Conservation (phyloP, 2,113 vertebrate species). For the Tenrec ecaudatus region DNA sequence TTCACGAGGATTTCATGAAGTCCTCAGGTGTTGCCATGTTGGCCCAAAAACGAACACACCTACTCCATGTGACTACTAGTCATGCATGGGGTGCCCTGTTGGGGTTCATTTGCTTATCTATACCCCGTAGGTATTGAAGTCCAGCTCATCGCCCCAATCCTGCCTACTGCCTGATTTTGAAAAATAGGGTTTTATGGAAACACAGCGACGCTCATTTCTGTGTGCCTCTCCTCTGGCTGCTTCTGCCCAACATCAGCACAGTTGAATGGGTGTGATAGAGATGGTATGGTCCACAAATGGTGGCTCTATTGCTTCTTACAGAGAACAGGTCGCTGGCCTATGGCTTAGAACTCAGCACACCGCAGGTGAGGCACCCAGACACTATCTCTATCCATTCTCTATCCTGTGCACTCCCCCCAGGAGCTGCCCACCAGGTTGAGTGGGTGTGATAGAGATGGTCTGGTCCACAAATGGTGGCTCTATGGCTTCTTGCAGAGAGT, state of each 20-base stretch:
- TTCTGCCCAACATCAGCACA: not conserved
- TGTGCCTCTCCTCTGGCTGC: not conserved
- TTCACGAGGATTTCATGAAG: slow-evolving; percentile 38
- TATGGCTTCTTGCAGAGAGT: too few relatives aligned
- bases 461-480: too few relatives aligned
- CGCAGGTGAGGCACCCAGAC: too few relatives aligned
- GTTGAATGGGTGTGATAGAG: not conserved
- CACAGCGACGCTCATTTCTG: not conserved
- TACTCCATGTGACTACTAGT: not conserved
- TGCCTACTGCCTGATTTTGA: not conserved
- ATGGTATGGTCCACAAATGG: not conserved
- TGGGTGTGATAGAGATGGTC: too few relatives aligned
- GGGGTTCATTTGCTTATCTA: not conserved
- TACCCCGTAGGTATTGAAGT: not conserved
- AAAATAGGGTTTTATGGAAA: not conserved
- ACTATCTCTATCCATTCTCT: not conserved
- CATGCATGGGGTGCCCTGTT: not conserved
- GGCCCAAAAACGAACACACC: not conserved
- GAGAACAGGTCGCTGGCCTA: not conserved
- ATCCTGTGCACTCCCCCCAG: not conserved
- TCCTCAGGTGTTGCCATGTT: not conserved
- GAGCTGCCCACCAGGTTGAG: too few relatives aligned
- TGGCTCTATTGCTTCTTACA: not conserved
- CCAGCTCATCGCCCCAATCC: not conserved
- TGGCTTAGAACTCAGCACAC: not conserved